Conservation (phyloP, 2,113 vertebrate species). For the Psittacula cyanocephala region DNA sequence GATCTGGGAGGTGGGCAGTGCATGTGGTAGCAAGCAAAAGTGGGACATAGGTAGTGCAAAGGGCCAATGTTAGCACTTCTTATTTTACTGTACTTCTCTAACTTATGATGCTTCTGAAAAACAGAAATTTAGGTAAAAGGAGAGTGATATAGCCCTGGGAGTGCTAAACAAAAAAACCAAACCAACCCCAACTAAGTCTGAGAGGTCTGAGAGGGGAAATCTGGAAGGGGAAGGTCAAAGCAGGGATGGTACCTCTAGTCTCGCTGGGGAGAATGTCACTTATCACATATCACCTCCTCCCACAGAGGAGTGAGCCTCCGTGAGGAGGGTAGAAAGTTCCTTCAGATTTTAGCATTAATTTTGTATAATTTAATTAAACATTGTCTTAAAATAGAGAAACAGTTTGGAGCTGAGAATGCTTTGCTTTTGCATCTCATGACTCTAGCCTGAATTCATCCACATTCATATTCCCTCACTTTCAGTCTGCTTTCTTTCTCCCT, state of each 20-base stretch:
- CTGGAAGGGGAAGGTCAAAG: background rate
- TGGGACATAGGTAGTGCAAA: fast-evolving
- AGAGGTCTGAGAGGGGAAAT: background rate
- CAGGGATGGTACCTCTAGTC: background rate
- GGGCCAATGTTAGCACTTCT: background rate
- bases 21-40: fast-evolving
- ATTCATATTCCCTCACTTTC: background rate
- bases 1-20: background rate
- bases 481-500: background rate
- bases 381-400: background rate
- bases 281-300: no score
- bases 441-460: background rate
- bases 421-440: background rate
- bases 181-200: background rate
- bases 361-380: background rate
- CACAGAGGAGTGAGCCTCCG: background rate
- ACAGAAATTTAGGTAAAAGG: background rate
- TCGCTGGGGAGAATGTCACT: background rate
- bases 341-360: background rate
- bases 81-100: background rate
- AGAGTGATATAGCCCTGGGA: background rate
- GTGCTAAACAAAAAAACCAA: background rate
- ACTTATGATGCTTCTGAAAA: background rate
- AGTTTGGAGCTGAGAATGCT: background rate
- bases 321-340: background rate